Base-by-base conservation (phyloP, 2,797 vertebrate genomes). In the Acanthopagrus latus region DNA sequence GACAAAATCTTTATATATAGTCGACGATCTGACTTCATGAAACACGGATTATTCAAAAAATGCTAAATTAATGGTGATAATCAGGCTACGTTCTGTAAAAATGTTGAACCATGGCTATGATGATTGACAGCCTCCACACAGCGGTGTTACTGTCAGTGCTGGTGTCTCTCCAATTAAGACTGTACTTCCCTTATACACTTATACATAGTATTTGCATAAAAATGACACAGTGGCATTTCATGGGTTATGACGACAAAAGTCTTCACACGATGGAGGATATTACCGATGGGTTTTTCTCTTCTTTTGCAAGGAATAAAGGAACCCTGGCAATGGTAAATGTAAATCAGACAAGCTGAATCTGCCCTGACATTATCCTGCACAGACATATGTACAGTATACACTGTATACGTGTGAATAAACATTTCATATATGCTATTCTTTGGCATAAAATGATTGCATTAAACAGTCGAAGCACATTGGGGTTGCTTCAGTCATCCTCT, bases 201-300 rank as follows among this genome's bases (percentile, higher is more conserved):
- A n/a, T n/a, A n/a, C n/a, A n/a, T 7, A 44, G 43, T 23, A 57
- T 64, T 57, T 58, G 51, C 60, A 58, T 57, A 16, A 64, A 64
- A 59, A 23, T 21, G 5, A 57, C 29, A 51, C 21, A 0, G 20
- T 2, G 9, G 55, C 33, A 59, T 54, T 21, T 55, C 12, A 11
- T 68, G 25, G 3, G 21, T 51, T 46, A 70, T 2, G 6, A 20
- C 13, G 18, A 17, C 12, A 41, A 16, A 64, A 44, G 14, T 0
- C 20, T 44, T 6, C 23, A 63, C 21, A 13, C 50, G 25, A 64
- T 33, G 33, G 29, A 33, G n/a, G 33, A 9, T 25, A 38, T 20
- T 3, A 14, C 20, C 38, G 6, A 1, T 16, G 69, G 25, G 17
- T 12, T 25, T 47, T 20, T 44, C 18, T 54, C 18, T 33, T 4